These are phyloP conservation scores for Saccopteryx bilineata DNA, from an alignment of 2,113 vertebrate species.

Conservation along the genomic window DNA sequence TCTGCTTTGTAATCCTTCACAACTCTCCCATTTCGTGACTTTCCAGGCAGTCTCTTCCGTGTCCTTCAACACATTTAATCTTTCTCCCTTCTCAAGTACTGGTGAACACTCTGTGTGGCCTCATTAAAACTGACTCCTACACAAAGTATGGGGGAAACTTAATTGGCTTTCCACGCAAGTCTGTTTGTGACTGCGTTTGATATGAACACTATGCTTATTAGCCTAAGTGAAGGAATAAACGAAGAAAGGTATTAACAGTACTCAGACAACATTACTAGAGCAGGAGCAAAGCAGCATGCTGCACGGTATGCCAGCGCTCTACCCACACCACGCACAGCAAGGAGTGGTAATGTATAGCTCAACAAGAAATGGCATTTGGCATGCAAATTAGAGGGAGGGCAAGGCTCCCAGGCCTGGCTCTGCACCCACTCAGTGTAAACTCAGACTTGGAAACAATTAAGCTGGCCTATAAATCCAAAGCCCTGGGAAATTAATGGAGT, in stretches of 20 bases:
- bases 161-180: slow-evolving; percentile 63
- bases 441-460: slow-evolving; percentile 69
- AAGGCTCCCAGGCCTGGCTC: slow-evolving; percentile 16
- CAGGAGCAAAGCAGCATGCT: background rate
- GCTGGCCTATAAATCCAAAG: slow-evolving; percentile 61
- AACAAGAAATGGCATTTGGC: slow-evolving; percentile 30
- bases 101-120: background rate
- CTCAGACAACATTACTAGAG: slow-evolving; percentile 42
- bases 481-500: slow-evolving; percentile 49
- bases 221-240: slow-evolving; percentile 65
- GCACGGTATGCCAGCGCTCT: background rate
- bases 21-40: background rate
- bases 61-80: slow-evolving; percentile 49
- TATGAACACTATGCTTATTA: slow-evolving; percentile 42
- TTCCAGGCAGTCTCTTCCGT: background rate
- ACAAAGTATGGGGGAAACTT: background rate
- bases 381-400: slow-evolving; percentile 52
- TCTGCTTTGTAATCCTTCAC: background rate
- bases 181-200: slow-evolving; percentile 29
- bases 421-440: slow-evolving; percentile 31
- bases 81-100: slow-evolving; percentile 15
- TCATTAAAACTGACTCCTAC: slow-evolving; percentile 62
- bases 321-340: background rate
- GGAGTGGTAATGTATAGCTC: background rate
- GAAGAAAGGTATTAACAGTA: background rate